Evolutionary conservation across 2,113 vertebrate genomes (phyloP).

Genomic region (Ginglymostoma cirratum): DNA sequence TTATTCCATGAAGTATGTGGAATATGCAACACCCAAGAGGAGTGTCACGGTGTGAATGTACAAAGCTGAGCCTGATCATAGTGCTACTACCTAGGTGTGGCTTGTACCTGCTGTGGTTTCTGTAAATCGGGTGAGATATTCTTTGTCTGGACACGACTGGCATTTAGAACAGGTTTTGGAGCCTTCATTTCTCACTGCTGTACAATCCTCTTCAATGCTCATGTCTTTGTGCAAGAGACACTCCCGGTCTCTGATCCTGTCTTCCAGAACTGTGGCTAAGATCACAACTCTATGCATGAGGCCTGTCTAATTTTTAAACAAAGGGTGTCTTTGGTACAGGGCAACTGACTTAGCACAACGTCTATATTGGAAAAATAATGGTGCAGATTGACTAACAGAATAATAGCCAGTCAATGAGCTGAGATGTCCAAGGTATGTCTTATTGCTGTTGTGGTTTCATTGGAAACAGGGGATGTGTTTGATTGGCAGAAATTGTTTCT

Average conservation of each 20-base stretch:
- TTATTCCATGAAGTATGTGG: neutral
- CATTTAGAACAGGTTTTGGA: neutral
- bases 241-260: neutral
- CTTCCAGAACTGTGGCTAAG: neutral
- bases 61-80: neutral
- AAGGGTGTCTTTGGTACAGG: neutral
- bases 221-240: too few species aligned
- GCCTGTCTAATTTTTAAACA: too few species aligned
- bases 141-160: neutral
- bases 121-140: neutral
- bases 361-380: neutral
- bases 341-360: neutral
- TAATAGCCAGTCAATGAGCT: neutral
- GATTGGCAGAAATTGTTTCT: neutral
- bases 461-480: neutral
- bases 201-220: neutral
- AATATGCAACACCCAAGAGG: neutral
- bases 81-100: neutral
- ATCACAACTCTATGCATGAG: neutral
- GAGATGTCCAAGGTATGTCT: neutral
- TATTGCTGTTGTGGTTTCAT: neutral
- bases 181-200: neutral
- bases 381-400: neutral
- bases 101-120: neutral
- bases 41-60: neutral